A percentile compares a stretch with the other conserved stretches of the same genome.
Conservation (phyloP, 1,140 invertebrate genomes). For the Drosophila santomea region DNA sequence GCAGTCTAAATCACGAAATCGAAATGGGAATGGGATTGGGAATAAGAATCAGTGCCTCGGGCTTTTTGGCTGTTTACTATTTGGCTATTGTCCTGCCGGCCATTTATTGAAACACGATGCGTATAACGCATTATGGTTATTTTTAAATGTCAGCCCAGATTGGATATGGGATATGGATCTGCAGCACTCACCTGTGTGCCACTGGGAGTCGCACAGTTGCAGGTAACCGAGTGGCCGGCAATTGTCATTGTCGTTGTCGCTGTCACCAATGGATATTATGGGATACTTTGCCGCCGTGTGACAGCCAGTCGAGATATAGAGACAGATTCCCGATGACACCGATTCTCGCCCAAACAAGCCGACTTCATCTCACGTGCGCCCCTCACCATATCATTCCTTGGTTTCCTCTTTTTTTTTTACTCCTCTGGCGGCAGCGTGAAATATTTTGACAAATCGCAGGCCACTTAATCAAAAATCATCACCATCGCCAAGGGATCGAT, state of each 20-base stretch:
- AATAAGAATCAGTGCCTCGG: conserved; percentile 37
- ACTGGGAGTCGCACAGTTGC: conserved; percentile 74
- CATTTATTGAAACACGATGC: conserved; percentile 79
- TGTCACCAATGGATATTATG: conserved; percentile 11
- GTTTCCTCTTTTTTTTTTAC: conserved; percentile 9
- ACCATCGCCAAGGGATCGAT: conserved; percentile 82
- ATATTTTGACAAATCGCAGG: conserved; percentile 84
- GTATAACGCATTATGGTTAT: conserved; percentile 46
- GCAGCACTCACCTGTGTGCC: conserved; percentile 24
- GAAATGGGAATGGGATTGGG: not conserved
- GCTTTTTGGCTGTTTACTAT: conserved; percentile 67
- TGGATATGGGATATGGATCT: conserved; percentile 39
- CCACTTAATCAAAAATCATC: conserved; percentile 84
- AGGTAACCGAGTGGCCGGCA: conserved; percentile 73
- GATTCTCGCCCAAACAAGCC: conserved; percentile 30
- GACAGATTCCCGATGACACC: conserved; percentile 63
- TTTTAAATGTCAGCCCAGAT: conserved; percentile 73
- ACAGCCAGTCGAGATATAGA: conserved; percentile 45
- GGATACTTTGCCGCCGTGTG: conserved; percentile 24
- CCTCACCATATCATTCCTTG: not conserved
- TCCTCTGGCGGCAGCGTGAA: conserved; percentile 62
- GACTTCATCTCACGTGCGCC: conserved; percentile 60
- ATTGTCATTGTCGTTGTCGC: conserved; percentile 51
- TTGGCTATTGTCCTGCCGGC: conserved; percentile 53
- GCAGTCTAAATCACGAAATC: too few species aligned